These are phyloP conservation scores for Hedya salicella DNA, from an alignment of 2,888 invertebrate genomes.

Conservation along the genomic window DNA sequence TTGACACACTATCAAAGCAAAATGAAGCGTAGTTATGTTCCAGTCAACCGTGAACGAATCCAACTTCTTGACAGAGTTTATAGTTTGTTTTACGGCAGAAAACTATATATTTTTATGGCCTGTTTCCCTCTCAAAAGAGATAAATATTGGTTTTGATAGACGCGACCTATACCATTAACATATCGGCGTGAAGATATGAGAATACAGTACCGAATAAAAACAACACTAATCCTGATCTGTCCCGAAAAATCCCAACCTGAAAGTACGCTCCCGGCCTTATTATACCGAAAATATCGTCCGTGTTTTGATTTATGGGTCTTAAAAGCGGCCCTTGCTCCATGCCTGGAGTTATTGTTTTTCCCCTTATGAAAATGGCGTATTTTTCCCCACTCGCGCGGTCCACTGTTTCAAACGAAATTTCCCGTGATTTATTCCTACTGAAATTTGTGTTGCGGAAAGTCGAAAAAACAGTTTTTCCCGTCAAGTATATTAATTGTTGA, in stretches of 20 bases:
- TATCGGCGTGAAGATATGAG: conserved; percentile 57
- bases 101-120: background rate
- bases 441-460: conserved; percentile 70
- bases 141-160: conserved; percentile 4
- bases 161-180: conserved; percentile 10
- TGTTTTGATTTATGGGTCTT: conserved; percentile 82
- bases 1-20: conserved; percentile 41
- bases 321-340: conserved; percentile 77
- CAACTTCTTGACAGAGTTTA: conserved; percentile 10
- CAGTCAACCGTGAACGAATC: conserved; percentile 20
- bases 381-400: conserved; percentile 66
- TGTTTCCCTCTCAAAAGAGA: background rate
- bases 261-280: conserved; percentile 68
- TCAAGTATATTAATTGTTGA: conserved; percentile 52
- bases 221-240: conserved; percentile 78
- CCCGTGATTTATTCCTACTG: conserved; percentile 64
- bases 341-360: conserved; percentile 80
- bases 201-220: conserved; percentile 77
- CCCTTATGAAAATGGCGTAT: conserved; percentile 79
- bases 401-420: conserved; percentile 67
- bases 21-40: conserved; percentile 30
- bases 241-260: conserved; percentile 70
- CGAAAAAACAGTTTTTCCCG: conserved; percentile 56
- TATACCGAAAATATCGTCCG: conserved; percentile 75
- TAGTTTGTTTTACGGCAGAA: conserved; percentile 10